Conservation (phyloP, 2,113 vertebrate genomes). For the Oophaga pumilio region DNA sequence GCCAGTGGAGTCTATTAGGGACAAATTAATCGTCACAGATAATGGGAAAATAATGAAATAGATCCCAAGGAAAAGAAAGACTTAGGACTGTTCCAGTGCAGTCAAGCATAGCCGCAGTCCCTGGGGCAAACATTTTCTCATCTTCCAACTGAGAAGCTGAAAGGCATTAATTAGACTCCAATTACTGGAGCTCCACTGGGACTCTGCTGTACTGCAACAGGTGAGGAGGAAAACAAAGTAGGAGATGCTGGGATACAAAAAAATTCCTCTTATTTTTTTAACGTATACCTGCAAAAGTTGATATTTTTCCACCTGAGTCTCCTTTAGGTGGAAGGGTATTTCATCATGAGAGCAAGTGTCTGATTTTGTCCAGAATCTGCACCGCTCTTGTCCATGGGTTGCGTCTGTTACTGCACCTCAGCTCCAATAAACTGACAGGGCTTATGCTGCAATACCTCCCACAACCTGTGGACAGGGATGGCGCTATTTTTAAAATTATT, state of each 20-base stretch:
- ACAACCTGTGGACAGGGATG: too few relatives aligned
- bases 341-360: too few relatives aligned
- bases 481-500: too few relatives aligned
- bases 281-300: too few relatives aligned
- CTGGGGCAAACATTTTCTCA: slow-evolving; percentile 51
- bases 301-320: neutral
- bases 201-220: slow-evolving; percentile 27
- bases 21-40: slow-evolving; percentile 41
- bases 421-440: too few relatives aligned
- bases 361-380: too few relatives aligned
- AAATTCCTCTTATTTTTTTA: neutral
- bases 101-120: slow-evolving; percentile 13
- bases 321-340: neutral
- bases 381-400: too few relatives aligned
- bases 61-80: neutral
- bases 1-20: neutral
- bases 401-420: too few relatives aligned
- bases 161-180: slow-evolving; percentile 47
- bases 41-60: slow-evolving; percentile 38
- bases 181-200: slow-evolving; percentile 57
- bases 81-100: slow-evolving; percentile 27
- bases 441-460: too few relatives aligned
- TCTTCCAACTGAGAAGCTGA: slow-evolving; percentile 5
- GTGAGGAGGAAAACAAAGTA: slow-evolving; percentile 68
- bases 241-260: neutral